These are phyloP conservation scores for Arothron firmamentum DNA, from an alignment of 2,113 vertebrate species.

Conservation along the genomic window DNA sequence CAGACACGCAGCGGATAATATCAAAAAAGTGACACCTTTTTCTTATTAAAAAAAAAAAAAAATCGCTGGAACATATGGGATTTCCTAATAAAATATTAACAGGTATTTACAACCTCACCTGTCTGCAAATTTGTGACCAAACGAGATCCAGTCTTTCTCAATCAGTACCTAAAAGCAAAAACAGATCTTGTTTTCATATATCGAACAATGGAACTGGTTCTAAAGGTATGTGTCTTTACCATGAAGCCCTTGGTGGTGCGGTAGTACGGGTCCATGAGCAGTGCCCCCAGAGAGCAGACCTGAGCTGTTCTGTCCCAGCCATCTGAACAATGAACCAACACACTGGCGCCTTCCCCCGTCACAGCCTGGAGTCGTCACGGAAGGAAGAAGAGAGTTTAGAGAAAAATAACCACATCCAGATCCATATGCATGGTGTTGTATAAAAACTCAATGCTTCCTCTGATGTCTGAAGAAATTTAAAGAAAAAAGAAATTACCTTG, in stretches of 20 bases:
- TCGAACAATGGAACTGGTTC: background rate
- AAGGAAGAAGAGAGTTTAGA: background rate
- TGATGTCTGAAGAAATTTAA: background rate
- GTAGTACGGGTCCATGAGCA: constrained; percentile 93
- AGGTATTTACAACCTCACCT: constrained; percentile 72
- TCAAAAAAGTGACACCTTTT: background rate
- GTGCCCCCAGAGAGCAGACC: constrained; percentile 89
- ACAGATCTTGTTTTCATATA: no score
- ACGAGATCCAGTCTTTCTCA: constrained; percentile 99
- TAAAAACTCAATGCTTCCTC: no score
- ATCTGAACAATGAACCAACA: constrained; percentile 95
- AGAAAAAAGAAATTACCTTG: constrained; percentile 75
- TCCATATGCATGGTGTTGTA: no score
- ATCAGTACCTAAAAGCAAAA: constrained; percentile 83
- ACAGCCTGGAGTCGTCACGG: constrained; percentile 77
- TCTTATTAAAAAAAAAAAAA: background rate
- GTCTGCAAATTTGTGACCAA: constrained; percentile 98
- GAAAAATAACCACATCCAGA: background rate
- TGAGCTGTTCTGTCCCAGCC: constrained; percentile 98
- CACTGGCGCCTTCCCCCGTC: constrained; percentile 85
- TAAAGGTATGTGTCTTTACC: constrained; percentile 66
- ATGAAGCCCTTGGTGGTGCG: constrained; percentile 96
- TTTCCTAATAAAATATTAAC: background rate
- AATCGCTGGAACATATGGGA: background rate
- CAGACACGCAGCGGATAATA: background rate